Base-by-base conservation (phyloP, 2,797 vertebrate species). In the Eremophila alpestris region DNA sequence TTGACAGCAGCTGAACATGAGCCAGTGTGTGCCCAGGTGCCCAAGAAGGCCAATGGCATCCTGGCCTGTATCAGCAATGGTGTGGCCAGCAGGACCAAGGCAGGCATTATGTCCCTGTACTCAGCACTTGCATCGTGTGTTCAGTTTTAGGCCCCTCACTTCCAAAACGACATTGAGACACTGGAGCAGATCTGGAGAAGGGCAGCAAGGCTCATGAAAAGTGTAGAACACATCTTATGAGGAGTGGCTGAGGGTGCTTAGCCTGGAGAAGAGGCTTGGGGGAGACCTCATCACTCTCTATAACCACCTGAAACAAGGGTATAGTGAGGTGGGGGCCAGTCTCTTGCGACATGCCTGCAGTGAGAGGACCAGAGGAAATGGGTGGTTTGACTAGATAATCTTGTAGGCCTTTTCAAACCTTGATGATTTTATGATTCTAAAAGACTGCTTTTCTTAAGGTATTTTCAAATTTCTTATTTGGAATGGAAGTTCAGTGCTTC, bases 101-200 rank as follows among this genome's bases (percentile, higher is more conserved):
- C n/a, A 63, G 10, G 2, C 43, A 26, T 26, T 51, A 36, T n/a
- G 4, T 6, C 6, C 19, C 20, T n/a, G n/a, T 63, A 7, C 36
- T 34, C 0, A 0, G 23, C 56, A 49, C 49, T 51, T 1, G 1
- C 2, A 58, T 70, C 17, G 24, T 64, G 7, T 58, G 29, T 58
- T n/a, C 29, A 18, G 14, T 63, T 83, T 45, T 58, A 58, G 20
- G 7, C 16, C 43, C 27, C 21, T 65, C 12, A 9, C 16, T 71
- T 69, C 36, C 29, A 18, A n/a, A 58, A 56, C 20, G n/a, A 56
- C 45, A 10, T 51, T 43, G 38, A 45, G n/a, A 13, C 21, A 5
- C 15, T 69, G 55, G 20, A 51, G 17, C 3, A 9, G 13, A 27
- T 40, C 24, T 43, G 34, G 32, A 21, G 8, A 63, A 70, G 64